Evolutionary conservation across 2,113 vertebrate genomes (phyloP), one percentile per base, ranked within the genome.

Genomic region (Apistogramma diplotaenia): DNA sequence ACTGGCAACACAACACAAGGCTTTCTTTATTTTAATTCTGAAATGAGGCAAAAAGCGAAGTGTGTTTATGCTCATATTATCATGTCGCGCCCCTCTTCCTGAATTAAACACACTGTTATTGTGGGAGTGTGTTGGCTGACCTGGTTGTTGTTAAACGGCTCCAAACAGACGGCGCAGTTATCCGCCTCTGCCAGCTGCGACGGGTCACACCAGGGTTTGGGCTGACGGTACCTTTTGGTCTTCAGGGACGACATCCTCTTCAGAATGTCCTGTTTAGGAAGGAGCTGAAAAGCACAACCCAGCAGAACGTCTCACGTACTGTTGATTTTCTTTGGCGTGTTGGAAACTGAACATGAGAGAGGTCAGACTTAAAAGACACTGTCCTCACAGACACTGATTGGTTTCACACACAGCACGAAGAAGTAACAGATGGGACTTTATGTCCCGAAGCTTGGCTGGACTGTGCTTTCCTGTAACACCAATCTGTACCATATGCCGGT

Each of bases 141-240:
- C 96, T 99, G 98, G 85, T 98, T 97, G 90, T 95, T 96, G 89
- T 96, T 95, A 89, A 98, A 99, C 56, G 96, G 94, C 89, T 99
- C 97, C 93, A 99, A 92, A 89, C 98, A 98, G 33, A 98, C 96
- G 0, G 97, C 98, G 0, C 98, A 99, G 92, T 95, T 97, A 11
- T 99, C 97, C 0, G 94, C 94, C 76, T 97, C 96, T 0, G 90
- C 87, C 7, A 83, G 91, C 61, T 76, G 89, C 54, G 79, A 92
- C 23, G 57, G 90, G 76, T 94, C 93, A 1, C 91, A 87, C 77
- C 37, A 87, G 0, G 16, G 83, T 84, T 90, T 96, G 79, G 96
- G 95, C 0, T 95, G 94, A 2, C 95, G 93, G 87, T 96, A 99
- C 2, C 92, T 96, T 76, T 96, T 96, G 0, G 96, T 97, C 88